Conservation (phyloP, 2,888 invertebrate genomes). For the Cataglyphis rosenhaueri region DNA sequence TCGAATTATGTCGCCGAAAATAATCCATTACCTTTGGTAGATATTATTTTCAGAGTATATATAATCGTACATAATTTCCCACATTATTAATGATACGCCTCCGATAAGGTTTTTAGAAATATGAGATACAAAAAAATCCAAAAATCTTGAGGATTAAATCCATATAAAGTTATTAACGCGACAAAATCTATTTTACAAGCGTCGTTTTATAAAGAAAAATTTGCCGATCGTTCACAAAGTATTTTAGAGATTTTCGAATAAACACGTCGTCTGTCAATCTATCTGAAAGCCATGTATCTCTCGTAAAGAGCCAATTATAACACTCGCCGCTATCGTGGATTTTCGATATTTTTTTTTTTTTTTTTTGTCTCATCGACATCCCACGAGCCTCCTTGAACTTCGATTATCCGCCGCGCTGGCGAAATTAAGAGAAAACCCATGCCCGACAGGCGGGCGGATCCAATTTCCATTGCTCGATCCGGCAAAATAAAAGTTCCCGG, state of each 20-base stretch:
- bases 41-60: not conserved
- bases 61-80: not conserved
- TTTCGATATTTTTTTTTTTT: not conserved
- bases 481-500: conserved; percentile 2
- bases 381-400: conserved; percentile 11
- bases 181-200: not conserved
- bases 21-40: not conserved
- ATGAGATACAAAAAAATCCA: not conserved
- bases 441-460: not conserved
- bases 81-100: not conserved
- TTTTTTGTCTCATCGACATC: not conserved
- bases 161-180: not conserved
- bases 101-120: not conserved
- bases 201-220: not conserved
- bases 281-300: not conserved
- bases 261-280: not conserved
- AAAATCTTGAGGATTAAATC: not conserved
- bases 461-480: conserved; percentile 17
- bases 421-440: not conserved
- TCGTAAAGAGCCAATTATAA: not conserved
- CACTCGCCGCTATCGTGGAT: not conserved
- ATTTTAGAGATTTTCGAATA: not conserved
- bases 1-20: not conserved
- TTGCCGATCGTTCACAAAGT: not conserved
- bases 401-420: not conserved